Conservation (phyloP, 92 coral and sea anemone genomes). For the Meandrina meandrites region DNA sequence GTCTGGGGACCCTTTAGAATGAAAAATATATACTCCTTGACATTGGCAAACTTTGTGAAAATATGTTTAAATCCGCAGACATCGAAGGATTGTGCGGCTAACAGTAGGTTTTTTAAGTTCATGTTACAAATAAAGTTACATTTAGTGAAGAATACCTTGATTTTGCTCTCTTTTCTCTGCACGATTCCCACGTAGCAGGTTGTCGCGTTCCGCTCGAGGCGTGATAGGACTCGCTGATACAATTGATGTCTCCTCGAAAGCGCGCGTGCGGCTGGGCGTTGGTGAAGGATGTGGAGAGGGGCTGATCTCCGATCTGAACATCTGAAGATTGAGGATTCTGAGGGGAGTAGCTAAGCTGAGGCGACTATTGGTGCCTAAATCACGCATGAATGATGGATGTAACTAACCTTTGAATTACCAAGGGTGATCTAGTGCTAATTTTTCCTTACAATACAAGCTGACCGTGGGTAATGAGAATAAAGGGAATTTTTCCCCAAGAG, state of each 20-base stretch:
- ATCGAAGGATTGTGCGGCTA: too few species aligned
- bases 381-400: not conserved
- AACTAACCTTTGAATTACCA: not conserved
- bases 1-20: not conserved
- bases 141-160: not conserved
- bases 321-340: slow-evolving; percentile 9
- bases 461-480: too few species aligned
- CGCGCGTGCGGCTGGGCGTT: not conserved
- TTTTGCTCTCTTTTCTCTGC: not conserved
- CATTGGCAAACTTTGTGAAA: not conserved
- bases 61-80: not conserved
- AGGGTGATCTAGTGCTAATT: too few species aligned
- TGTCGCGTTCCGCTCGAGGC: not conserved
- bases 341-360: slow-evolving; percentile 8
- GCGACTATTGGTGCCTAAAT: slow-evolving; percentile 6
- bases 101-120: too few species aligned
- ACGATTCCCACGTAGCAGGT: not conserved
- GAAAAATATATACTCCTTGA: not conserved
- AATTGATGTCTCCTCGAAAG: slow-evolving; percentile 8
- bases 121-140: not conserved
- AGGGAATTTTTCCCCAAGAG: too few species aligned
- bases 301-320: not conserved
- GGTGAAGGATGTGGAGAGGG: slow-evolving; percentile 30
- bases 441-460: too few species aligned
- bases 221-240: not conserved